A percentile compares a stretch with the other conserved stretches of the same genome.
These are phyloP conservation scores for Choreutis nemorana DNA, from an alignment of 2,888 invertebrate genomes.

Conservation along the genomic window DNA sequence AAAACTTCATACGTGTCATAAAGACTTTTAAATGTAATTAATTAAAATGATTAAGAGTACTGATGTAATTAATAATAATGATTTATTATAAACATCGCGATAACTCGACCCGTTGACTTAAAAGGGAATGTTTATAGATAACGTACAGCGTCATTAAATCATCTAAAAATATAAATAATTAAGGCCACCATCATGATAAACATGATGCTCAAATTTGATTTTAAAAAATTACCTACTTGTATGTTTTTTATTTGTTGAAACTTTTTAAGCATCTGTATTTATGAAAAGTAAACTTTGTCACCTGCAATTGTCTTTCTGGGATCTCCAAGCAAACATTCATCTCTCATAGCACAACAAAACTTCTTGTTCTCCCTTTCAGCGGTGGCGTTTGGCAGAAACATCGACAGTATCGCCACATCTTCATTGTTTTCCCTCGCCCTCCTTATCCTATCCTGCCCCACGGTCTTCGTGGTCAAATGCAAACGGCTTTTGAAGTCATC, in stretches of 20 bases:
- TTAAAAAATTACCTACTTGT: constrained; percentile 16
- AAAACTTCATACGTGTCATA: no score
- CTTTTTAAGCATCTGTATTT: constrained; percentile 9
- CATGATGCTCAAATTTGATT: constrained; percentile 17
- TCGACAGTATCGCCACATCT: constrained; percentile 86
- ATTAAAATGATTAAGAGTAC: no score
- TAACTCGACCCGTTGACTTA: no score
- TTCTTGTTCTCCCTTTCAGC: constrained; percentile 73
- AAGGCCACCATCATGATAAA: no score
- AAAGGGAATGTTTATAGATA: no score
- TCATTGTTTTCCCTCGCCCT: constrained; percentile 84
- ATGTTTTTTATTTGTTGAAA: background rate
- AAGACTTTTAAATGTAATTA: no score
- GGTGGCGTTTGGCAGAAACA: constrained; percentile 77
- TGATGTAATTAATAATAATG: no score
- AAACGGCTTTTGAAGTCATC: constrained; percentile 78
- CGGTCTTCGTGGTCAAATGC: constrained; percentile 79
- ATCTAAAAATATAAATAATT: no score
- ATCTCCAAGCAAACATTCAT: constrained; percentile 80
- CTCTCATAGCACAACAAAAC: constrained; percentile 80
- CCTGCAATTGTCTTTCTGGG: constrained; percentile 81
- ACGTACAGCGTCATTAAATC: no score
- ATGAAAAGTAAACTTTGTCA: no score
- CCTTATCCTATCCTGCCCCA: constrained; percentile 83
- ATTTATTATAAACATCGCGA: no score